Percentiles rank a stretch among this genome's conserved stretches.
These are phyloP conservation scores for Leucosticte australis DNA, from an alignment of 2,113 vertebrate species.

Conservation along the genomic window DNA sequence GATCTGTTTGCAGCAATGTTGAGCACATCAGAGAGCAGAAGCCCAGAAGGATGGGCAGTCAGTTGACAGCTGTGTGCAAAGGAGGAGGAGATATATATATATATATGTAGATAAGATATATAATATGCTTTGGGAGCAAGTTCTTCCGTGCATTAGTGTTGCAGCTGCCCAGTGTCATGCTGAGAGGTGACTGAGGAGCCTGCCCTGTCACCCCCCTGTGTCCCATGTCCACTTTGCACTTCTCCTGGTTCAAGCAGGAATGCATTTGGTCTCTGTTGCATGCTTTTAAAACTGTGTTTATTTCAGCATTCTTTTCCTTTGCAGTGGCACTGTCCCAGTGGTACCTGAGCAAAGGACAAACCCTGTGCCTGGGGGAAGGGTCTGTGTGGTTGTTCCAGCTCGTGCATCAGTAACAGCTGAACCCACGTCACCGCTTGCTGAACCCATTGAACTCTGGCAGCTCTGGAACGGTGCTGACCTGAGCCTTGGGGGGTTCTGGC, in stretches of 20 bases:
- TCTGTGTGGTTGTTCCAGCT: constrained; percentile 30
- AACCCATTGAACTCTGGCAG: not conserved
- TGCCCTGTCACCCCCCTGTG: not conserved
- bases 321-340: not conserved
- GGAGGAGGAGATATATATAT: not conserved
- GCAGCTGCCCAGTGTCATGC: not conserved
- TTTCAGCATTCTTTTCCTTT: constrained; percentile 28
- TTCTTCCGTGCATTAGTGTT: not conserved
- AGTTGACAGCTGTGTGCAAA: not conserved
- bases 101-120: not conserved
- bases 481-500: not conserved
- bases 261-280: rapidly evolving
- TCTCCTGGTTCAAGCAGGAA: not conserved
- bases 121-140: not conserved
- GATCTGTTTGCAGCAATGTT: not conserved
- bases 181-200: not conserved
- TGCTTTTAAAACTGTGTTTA: not conserved
- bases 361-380: not conserved
- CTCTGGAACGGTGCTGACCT: too few relatives aligned
- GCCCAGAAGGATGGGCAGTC: not conserved
- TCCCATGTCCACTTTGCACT: not conserved
- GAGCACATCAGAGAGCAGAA: not conserved
- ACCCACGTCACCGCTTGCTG: not conserved
- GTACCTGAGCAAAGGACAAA: constrained; percentile 51
- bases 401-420: constrained; percentile 42